Conservation (phyloP, 1,140 invertebrate species). For the Trachelipus rathkii region DNA sequence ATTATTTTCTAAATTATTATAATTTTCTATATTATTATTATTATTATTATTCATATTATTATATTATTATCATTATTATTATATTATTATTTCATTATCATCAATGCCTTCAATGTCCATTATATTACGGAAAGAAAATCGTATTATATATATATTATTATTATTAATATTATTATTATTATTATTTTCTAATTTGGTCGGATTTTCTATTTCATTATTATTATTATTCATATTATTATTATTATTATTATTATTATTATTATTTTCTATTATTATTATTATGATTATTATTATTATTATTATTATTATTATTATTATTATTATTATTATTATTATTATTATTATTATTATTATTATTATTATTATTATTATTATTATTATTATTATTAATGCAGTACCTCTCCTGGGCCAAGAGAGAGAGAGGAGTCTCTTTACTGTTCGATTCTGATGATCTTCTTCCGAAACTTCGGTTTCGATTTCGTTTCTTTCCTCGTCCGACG, state of each 20-base stretch:
- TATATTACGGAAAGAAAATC: too few species aligned
- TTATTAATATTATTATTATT: conserved; percentile 11
- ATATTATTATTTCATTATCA: conserved; percentile 4
- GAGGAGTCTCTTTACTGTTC: neutral
- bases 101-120: too few species aligned
- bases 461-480: neutral
- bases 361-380: conserved; percentile 15
- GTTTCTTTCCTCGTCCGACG: neutral
- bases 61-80: conserved; percentile 6
- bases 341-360: conserved; percentile 6
- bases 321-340: conserved; percentile 10
- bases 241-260: too few species aligned
- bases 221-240: too few species aligned
- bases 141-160: too few species aligned
- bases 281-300: conserved; percentile 10
- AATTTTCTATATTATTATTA: neutral
- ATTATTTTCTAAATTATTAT: too few species aligned
- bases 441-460: neutral
- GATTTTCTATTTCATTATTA: too few species aligned
- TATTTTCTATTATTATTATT: neutral
- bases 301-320: conserved; percentile 11
- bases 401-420: conserved; percentile 1
- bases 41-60: conserved; percentile 5
- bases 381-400: neutral
- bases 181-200: too few species aligned